Base-by-base conservation (phyloP, 2,888 invertebrate species). In the Scaeva pyrastri region DNA sequence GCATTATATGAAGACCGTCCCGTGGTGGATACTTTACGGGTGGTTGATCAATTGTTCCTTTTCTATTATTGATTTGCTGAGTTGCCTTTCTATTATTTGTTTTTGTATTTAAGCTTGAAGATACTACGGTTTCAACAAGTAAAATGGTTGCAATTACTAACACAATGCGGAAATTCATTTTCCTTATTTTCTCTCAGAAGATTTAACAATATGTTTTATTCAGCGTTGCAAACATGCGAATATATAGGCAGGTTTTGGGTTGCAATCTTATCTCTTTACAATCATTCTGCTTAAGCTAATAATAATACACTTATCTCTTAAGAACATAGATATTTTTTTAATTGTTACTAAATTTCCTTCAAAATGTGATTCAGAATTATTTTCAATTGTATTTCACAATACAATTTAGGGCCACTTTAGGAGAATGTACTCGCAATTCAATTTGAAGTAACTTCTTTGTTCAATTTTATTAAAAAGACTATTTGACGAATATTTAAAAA, bases 1-100 rank as follows among this genome's bases (percentile, higher is more conserved):
- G 80, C 68, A 80, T 70, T 45, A 80, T 62, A 7, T 16, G 52
- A 11, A 23, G 36, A n/a, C 66, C 50, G 4, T 43, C 36, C 2
- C 10, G 36, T 5, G 36, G n/a, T 43, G 50, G 68, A 45, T 75
- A 52, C 11, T 70, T 68, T 1, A 75, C n/a, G 0, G 80, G 74
- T 12, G 80, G 68, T 14, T 21, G n/a, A 39, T 43, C 39, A 21
- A 52, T n/a, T 11, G 11, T 23, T 43, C 1, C 41, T n/a, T 50
- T 66, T 31, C 10, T 64, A 31, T 48, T 14, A n/a, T 36, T 50
- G 1, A 48, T 50, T 66, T 45, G 48, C 6, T 41, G 31, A 19
- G 10, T 45, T 39, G 14, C 36, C 7, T 7, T 36, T 14, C 2
- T 4, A 26, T 45, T 26, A 31, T 48, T 41, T 0, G 14, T 31